These are phyloP conservation scores for Sipha flava DNA, from an alignment of 1,140 invertebrate species.

Conservation along the genomic window DNA sequence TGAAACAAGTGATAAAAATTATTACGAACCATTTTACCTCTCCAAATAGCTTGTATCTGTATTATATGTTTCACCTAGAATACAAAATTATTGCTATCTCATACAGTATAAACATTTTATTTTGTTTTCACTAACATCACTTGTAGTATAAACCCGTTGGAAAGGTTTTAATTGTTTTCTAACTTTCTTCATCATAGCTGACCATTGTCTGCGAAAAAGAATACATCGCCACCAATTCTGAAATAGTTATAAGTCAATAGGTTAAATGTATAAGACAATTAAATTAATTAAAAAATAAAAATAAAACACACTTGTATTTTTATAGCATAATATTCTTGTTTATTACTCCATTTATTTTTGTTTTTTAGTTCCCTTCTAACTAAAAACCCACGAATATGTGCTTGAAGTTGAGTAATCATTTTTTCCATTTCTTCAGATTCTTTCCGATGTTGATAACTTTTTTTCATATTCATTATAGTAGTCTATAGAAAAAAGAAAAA, in stretches of 20 bases:
- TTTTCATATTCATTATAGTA: conserved; percentile 29
- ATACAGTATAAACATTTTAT: not conserved
- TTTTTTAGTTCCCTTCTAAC: conserved; percentile 49
- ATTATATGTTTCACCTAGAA: conserved; percentile 47
- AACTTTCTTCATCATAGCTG: not conserved
- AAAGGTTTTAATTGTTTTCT: conserved; percentile 23
- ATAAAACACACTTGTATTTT: conserved; percentile 13
- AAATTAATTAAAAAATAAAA: conserved; percentile 37
- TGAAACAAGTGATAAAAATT: conserved; percentile 54
- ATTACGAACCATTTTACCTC: conserved; percentile 50
- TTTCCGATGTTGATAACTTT: conserved; percentile 25
- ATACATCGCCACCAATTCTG: conserved; percentile 60
- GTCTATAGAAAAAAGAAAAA: not conserved
- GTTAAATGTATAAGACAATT: conserved; percentile 50
- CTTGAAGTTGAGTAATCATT: conserved; percentile 51
- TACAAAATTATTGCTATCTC: not conserved
- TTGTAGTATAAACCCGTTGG: not conserved
- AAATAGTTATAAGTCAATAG: conserved; percentile 51
- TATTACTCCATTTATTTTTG: conserved; percentile 26
- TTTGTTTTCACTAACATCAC: conserved; percentile 10
- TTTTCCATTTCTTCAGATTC: not conserved
- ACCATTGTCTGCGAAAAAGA: conserved; percentile 44
- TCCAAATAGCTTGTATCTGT: conserved; percentile 59
- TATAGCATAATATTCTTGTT: not conserved
- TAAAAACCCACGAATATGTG: conserved; percentile 55